A percentile compares a stretch with the other conserved stretches of the same genome.
phyloP scores from a whole-genome alignment of 2,113 vertebrate species.

The Plecotus auritus region DNA sequence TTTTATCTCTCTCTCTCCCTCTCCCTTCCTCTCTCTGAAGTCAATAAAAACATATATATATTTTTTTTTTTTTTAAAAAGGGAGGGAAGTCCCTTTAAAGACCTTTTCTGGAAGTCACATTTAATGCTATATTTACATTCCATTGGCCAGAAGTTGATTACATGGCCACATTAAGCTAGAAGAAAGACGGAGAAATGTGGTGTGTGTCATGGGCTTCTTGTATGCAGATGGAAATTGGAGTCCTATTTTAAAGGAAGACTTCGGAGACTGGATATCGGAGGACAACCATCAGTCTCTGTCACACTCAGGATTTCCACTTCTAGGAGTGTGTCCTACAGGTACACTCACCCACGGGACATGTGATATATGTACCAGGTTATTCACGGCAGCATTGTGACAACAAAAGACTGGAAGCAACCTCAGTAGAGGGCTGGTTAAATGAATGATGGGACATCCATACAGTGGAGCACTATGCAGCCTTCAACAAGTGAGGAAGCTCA shows the following conservation, averaged over 20 bases:
- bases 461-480: rapidly evolving
- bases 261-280: not conserved
- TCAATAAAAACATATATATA: too few species aligned
- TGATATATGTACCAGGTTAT: not conserved
- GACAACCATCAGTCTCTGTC: not conserved
- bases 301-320: not conserved
- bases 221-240: not conserved
- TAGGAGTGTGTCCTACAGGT: not conserved
- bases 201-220: not conserved
- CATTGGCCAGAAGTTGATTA: not conserved
- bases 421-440: not conserved
- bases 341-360: rapidly evolving
- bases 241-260: not conserved
- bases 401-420: not conserved
- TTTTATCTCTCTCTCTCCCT: too few species aligned
- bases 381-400: not conserved
- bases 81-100: not conserved
- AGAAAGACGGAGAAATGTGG: not conserved
- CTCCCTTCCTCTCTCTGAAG: too few species aligned
- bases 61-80: too few species aligned
- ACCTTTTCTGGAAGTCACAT: not conserved
- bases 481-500: rapidly evolving
- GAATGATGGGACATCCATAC: not conserved
- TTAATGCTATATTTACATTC: not conserved
- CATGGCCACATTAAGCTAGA: not conserved